A percentile compares a stretch with the other conserved stretches of the same genome.
Conservation (phyloP, 2,113 vertebrate species). For the Anarrhichthys ocellatus region DNA sequence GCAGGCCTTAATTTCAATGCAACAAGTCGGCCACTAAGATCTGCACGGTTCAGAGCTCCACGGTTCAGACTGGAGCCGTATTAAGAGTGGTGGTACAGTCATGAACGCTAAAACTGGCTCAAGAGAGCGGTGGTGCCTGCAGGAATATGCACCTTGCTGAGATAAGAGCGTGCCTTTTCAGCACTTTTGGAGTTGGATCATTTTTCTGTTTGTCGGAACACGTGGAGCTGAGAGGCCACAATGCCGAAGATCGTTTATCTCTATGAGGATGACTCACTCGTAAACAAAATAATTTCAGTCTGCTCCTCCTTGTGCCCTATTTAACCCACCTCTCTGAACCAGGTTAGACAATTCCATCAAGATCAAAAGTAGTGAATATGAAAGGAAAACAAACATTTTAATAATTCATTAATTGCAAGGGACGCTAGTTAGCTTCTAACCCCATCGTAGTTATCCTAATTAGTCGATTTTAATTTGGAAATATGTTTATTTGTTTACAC, state of each 20-base stretch:
- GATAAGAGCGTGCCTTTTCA: conserved; percentile 40
- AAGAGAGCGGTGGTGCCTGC: background rate
- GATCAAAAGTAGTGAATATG: background rate
- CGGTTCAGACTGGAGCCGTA: background rate
- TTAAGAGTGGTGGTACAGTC: background rate
- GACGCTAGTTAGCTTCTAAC: too few species aligned
- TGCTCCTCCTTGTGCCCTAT: background rate
- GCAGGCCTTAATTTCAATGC: conserved; percentile 16
- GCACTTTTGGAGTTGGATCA: conserved; percentile 47
- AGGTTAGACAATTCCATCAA: background rate
- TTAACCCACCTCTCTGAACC: background rate
- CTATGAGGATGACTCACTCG: background rate
- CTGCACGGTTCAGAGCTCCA: background rate
- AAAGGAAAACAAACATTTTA: background rate
- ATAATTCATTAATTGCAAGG: background rate
- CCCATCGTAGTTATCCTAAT: too few species aligned
- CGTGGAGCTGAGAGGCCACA: conserved; percentile 79
- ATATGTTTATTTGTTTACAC: background rate
- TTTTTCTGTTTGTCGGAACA: conserved; percentile 79
- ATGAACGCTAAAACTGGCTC: too few species aligned
- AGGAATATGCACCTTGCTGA: background rate
- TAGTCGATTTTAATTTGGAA: too few species aligned
- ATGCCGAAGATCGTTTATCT: conserved; percentile 49
- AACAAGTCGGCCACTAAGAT: conserved; percentile 36
- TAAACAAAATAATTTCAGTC: rapidly evolving